Percentiles rank a stretch among this genome's conserved stretches.
Evolutionary conservation across 1,140 invertebrate species (phyloP).

Genomic region (Ceratosolen solmsi): DNA sequence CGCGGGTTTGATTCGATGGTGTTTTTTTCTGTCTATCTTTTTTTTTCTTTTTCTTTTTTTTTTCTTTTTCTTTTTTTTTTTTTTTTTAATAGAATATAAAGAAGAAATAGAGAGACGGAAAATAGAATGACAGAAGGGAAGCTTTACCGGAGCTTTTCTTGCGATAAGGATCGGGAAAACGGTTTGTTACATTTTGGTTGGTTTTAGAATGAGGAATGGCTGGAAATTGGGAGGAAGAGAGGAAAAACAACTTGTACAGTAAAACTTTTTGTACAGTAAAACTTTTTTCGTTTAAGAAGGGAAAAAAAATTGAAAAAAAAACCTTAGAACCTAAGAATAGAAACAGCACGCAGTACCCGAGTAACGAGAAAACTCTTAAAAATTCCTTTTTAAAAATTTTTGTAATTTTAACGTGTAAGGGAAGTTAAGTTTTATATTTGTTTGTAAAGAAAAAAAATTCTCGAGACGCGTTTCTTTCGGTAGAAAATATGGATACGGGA

Average conservation of each 20-base stretch:
- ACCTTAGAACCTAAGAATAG: slow-evolving; percentile 18
- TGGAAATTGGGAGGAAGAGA: slow-evolving; percentile 45
- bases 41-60: slow-evolving; percentile 41
- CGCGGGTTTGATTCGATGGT: slow-evolving; percentile 51
- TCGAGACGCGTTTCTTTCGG: slow-evolving; percentile 54
- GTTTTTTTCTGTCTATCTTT: slow-evolving; percentile 46
- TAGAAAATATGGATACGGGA: slow-evolving; percentile 18
- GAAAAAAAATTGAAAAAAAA: slow-evolving; percentile 35
- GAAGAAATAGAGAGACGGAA: slow-evolving; percentile 30
- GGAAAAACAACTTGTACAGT: slow-evolving; percentile 69
- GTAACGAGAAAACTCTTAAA: slow-evolving; percentile 62
- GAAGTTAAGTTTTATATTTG: slow-evolving; percentile 38
- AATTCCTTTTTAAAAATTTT: slow-evolving; percentile 66
- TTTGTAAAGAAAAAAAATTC: slow-evolving; percentile 38
- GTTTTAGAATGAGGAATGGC: slow-evolving; percentile 17
- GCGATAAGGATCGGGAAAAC: slow-evolving; percentile 48
- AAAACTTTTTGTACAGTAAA: slow-evolving; percentile 64
- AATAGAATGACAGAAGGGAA: slow-evolving; percentile 45
- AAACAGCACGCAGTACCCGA: slow-evolving; percentile 53
- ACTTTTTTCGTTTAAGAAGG: slow-evolving; percentile 55
- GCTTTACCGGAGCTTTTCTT: slow-evolving; percentile 56
- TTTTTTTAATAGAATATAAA: slow-evolving; percentile 20
- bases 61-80: slow-evolving; percentile 45
- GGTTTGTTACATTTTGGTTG: slow-evolving; percentile 51
- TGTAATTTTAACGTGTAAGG: slow-evolving; percentile 10